Base-by-base conservation (phyloP, 2,797 vertebrate genomes). In the Manis crassicaudata region DNA sequence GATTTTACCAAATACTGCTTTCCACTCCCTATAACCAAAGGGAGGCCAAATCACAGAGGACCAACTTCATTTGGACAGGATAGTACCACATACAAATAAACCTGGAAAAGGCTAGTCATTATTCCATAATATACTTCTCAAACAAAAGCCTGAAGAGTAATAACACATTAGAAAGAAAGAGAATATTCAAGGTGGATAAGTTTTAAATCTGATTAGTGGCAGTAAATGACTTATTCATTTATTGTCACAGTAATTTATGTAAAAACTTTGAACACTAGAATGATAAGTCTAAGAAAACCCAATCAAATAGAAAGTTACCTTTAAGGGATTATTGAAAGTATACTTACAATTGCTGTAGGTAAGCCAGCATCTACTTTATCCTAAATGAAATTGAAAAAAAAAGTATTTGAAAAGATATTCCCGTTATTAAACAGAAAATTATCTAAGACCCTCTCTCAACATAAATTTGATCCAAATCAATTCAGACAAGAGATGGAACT, bases 351-450 rank as follows among this genome's bases (percentile, higher is more conserved):
- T 81, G 99, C 99, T 95, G 99, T 99, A 14, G 99, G 99, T 88
- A 99, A 98, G 72, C 99, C 99, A 97, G 99, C 99, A 98, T 99
- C 99, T 88, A 99, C 99, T 98, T 99, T 99, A 98, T 99, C 99
- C 99, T 99, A 97, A 76, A 97, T 43, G 76, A 82, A 73, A 95
- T 90, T 79, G 43, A 5, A 60, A 96, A 94, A 95, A 56, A 29
- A 94, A 79, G 6, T 23, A 83, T 46, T 95, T 96, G 85, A 89
- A 88, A 95, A 93, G 7, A 81, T 63, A 87, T 17, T 90, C 63
- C 76, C 65, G 84, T 50, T 92, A 90, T 84, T 82, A 97, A 92
- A 76, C 20, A 77, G 65, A 96, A 96, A 75, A 50, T 17, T 5
- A 35, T n/a, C 50, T 40, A 97, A 27, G 70, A 68, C 3, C 50